Evolutionary conservation across 1,140 invertebrate genomes (phyloP).

Genomic region (Bombus confusus): DNA sequence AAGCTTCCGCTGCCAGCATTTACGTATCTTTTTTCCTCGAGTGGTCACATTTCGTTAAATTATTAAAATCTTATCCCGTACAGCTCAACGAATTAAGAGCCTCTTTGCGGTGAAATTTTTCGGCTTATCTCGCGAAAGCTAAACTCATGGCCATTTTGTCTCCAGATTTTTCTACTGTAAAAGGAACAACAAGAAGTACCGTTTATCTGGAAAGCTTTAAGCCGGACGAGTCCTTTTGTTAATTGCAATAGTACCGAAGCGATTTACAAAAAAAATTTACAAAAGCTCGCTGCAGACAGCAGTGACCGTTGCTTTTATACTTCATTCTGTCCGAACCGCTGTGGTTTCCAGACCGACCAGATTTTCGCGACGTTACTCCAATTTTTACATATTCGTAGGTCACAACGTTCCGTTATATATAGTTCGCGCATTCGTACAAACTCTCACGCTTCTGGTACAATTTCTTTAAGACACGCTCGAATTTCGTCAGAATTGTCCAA

Average conservation of each 20-base stretch:
- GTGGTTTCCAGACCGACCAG: slow-evolving; percentile 26
- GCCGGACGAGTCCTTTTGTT: neutral
- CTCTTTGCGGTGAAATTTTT: neutral
- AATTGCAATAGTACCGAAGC: slow-evolving; percentile 4
- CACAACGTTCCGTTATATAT: neutral
- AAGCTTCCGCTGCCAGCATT: neutral
- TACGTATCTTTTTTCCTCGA: neutral
- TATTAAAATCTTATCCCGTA: neutral
- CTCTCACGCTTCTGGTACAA: too few species aligned
- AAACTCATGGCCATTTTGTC: too few species aligned
- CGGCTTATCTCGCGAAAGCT: neutral
- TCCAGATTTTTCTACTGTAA: neutral
- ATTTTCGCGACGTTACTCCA: neutral
- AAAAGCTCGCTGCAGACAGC: slow-evolving; percentile 20
- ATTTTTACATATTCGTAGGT: neutral
- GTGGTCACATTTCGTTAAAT: neutral
- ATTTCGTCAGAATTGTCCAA: neutral
- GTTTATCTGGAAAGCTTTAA: slow-evolving; percentile 15
- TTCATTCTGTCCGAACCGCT: slow-evolving; percentile 8
- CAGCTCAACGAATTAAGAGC: neutral
- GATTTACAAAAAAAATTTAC: slow-evolving; percentile 57
- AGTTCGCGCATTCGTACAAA: too few species aligned
- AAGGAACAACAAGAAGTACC: neutral
- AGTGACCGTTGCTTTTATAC: neutral
- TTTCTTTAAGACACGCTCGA: neutral